These are phyloP conservation scores for Pardosa pseudoannulata DNA, from an alignment of 2,888 invertebrate genomes.

Conservation along the genomic window DNA sequence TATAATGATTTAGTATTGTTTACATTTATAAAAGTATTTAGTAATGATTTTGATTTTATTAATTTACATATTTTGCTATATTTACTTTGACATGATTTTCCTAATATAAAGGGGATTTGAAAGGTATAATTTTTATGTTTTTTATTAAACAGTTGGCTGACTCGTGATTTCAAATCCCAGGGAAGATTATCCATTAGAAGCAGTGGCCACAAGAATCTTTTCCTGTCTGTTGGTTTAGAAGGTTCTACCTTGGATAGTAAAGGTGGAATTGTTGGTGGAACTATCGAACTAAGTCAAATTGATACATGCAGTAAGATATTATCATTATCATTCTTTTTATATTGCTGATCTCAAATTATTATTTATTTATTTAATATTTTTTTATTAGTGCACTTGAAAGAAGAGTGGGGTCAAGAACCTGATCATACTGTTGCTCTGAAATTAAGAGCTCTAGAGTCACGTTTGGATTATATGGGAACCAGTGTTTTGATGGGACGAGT, in stretches of 20 bases:
- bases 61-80: too few species aligned
- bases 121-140: background rate
- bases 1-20: too few species aligned
- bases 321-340: too few species aligned
- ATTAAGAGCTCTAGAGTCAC: slow-evolving; percentile 89
- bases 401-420: slow-evolving; percentile 92
- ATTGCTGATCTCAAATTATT: background rate
- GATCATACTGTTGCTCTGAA: slow-evolving; percentile 90
- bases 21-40: too few species aligned
- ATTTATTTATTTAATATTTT: background rate
- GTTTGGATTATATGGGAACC: slow-evolving; percentile 99
- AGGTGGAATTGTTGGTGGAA: slow-evolving; percentile 98
- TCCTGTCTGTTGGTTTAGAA: slow-evolving; percentile 90
- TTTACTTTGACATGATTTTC: too few species aligned
- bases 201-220: slow-evolving; percentile 94
- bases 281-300: slow-evolving; percentile 92
- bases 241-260: slow-evolving; percentile 95
- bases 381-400: slow-evolving; percentile 87
- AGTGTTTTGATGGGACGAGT: slow-evolving; percentile 93
- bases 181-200: slow-evolving; percentile 95
- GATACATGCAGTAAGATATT: slow-evolving; percentile 85
- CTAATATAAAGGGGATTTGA: too few species aligned
- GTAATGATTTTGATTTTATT: too few species aligned
- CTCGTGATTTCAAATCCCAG: slow-evolving; percentile 92
- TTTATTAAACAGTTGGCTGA: slow-evolving; percentile 84